Conservation (phyloP, 2,888 invertebrate species). For the Theodoxus fluviatilis region DNA sequence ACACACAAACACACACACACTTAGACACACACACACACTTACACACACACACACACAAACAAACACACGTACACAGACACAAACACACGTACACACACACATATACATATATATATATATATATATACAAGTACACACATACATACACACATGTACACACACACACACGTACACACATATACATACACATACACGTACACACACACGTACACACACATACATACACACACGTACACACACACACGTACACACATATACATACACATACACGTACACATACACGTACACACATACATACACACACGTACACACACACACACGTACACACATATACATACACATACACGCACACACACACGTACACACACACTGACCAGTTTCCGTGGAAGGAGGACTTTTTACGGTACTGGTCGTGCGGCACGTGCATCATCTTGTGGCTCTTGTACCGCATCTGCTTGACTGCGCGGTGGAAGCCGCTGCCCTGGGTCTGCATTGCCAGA, state of each 20-base stretch:
- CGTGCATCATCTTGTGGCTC: slow-evolving; percentile 40
- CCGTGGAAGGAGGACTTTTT: slow-evolving; percentile 49
- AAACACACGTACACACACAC: too few relatives aligned
- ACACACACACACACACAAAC: too few relatives aligned
- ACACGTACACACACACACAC: too few relatives aligned
- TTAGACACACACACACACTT: too few relatives aligned
- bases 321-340: slow-evolving; percentile 10
- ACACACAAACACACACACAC: too few relatives aligned
- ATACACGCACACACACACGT: background rate
- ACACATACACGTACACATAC: background rate
- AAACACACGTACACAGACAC: too few relatives aligned
- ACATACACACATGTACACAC: too few relatives aligned
- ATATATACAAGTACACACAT: too few relatives aligned
- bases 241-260: background rate
- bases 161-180: too few relatives aligned
- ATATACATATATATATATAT: too few relatives aligned
- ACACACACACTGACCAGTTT: slow-evolving; percentile 43
- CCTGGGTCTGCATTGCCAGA: slow-evolving; percentile 44
- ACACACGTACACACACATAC: slow-evolving; percentile 16
- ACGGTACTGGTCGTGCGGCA: slow-evolving; percentile 39
- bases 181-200: too few relatives aligned
- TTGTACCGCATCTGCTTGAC: slow-evolving; percentile 53
- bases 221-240: background rate
- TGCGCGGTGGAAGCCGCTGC: slow-evolving; percentile 55
- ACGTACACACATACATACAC: too few relatives aligned